Base-by-base conservation (phyloP, 2,113 vertebrate species). In the Onychostoma macrolepis region DNA sequence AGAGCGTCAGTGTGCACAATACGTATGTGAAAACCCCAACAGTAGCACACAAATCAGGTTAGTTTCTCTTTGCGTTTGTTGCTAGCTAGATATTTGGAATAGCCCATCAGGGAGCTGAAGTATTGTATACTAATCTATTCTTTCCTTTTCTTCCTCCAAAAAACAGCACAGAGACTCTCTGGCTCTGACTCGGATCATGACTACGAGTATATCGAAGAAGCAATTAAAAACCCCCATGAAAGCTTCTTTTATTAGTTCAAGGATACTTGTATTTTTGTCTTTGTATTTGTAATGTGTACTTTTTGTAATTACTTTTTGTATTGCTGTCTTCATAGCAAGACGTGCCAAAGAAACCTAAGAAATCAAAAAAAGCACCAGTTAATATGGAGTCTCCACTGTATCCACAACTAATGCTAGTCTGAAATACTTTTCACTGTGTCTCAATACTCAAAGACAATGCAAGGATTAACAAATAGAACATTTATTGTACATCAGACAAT, bases 181-280 rank as follows among this genome's bases (percentile, higher is more conserved):
- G 48, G 17, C 3, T 87, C 92, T 0, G 89, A 93, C 83, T 93
- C 91, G 8, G 93, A 95, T 56, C 94, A 96, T 0, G 94, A 96
- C 84, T 97, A 98, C 0, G 96, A 97, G 91, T 83, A 80, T 5
- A 1, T 96, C 15, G 69, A 92, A 0, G 93, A 87, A 1, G 80
- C 91, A 24, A 13, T 93, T 58, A 87, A 79, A 30, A 86, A 6
- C 3, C 81, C 87, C 3, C 86, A 93, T 48, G 90, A 94, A 38
- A 69, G 77, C 7, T 0, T 86, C 74, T 92, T 85, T 86, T 93
- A 90, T 86, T 91, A 90, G 89, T n/a, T 17, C 11, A 53, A 63
- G 30, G 13, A 41, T 56, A 58, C 21, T n/a, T 80, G 21, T n/a
- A 61, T 61, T 38, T 36, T 36, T 33, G 30, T 33, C 30, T 33